Conservation (phyloP, 2,888 invertebrate genomes). For the Gymnoscelis rufifasciata region DNA sequence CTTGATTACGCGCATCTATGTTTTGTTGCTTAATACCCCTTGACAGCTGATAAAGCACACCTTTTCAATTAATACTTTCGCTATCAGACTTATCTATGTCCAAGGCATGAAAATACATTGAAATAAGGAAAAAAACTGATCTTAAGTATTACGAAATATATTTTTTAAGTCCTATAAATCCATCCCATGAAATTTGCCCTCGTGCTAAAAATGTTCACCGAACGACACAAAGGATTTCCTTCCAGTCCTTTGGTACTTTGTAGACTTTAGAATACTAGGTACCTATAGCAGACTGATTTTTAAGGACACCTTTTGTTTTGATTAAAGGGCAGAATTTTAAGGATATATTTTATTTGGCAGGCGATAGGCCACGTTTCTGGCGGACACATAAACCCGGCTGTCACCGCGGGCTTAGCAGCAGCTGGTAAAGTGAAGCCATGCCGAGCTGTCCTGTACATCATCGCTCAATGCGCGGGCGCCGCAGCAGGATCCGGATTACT, state of each 20-base stretch:
- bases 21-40: constrained; percentile 13
- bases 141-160: no score
- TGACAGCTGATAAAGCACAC: constrained; percentile 13
- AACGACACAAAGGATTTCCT: no score
- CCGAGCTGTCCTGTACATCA: constrained; percentile 87
- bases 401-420: constrained; percentile 88
- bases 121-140: no score
- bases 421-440: constrained; percentile 87
- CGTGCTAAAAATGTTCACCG: no score
- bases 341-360: constrained; percentile 57
- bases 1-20: constrained; percentile 21
- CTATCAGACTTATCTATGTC: neutral
- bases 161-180: no score
- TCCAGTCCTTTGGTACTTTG: no score
- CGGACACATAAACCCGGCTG: constrained; percentile 95
- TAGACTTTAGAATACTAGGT: no score
- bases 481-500: constrained; percentile 87
- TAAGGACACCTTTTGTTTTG: no score
- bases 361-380: constrained; percentile 92
- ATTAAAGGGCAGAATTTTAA: no score
- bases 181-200: no score
- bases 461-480: constrained; percentile 90
- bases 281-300: no score
- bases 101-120: neutral
- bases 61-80: constrained; percentile 6